phyloP scores from a whole-genome alignment of 2,888 invertebrate genomes.

The Pycnomerus fuliginosus region DNA sequence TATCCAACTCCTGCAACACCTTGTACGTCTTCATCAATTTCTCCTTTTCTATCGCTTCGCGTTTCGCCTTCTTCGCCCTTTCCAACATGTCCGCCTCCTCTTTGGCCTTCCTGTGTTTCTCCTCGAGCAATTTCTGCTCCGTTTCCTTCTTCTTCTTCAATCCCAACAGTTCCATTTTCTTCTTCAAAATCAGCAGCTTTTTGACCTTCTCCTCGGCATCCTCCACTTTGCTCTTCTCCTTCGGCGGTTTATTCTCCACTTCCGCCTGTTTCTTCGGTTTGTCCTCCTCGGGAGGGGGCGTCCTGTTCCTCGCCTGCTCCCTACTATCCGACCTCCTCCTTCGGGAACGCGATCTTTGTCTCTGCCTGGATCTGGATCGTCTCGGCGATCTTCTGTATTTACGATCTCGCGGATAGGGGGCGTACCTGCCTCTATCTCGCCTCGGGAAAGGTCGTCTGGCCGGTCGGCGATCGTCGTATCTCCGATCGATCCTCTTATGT shows the following conservation, averaged over 20 bases:
- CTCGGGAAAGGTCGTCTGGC: conserved; percentile 18
- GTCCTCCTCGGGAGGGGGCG: conserved; percentile 14
- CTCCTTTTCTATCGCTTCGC: conserved; percentile 51
- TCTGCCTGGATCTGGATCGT: conserved; percentile 39
- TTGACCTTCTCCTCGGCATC: conserved; percentile 46
- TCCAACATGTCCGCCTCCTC: conserved; percentile 54
- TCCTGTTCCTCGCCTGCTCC: conserved; percentile 25
- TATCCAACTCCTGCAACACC: conserved; percentile 48
- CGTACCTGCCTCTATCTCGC: conserved; percentile 22
- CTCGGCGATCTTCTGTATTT: conserved; percentile 29
- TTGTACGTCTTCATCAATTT: conserved; percentile 51
- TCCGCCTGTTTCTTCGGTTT: conserved; percentile 19
- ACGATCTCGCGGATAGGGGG: conserved; percentile 18
- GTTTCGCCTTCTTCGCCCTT: conserved; percentile 49
- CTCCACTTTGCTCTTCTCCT: conserved; percentile 34
- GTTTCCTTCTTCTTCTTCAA: conserved; percentile 60
- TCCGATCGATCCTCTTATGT: conserved; percentile 14
- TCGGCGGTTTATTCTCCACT: conserved; percentile 8
- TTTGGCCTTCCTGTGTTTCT: conserved; percentile 51
- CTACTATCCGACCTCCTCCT: conserved; percentile 42
- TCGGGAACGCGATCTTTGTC: conserved; percentile 24
- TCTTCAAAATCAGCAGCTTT: conserved; percentile 56
- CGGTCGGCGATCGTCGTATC: conserved; percentile 20
- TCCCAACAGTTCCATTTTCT: conserved; percentile 62
- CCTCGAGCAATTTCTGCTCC: conserved; percentile 42